Base-by-base conservation (phyloP, 2,113 vertebrate species). In the cat (Felis catus) region DNA sequence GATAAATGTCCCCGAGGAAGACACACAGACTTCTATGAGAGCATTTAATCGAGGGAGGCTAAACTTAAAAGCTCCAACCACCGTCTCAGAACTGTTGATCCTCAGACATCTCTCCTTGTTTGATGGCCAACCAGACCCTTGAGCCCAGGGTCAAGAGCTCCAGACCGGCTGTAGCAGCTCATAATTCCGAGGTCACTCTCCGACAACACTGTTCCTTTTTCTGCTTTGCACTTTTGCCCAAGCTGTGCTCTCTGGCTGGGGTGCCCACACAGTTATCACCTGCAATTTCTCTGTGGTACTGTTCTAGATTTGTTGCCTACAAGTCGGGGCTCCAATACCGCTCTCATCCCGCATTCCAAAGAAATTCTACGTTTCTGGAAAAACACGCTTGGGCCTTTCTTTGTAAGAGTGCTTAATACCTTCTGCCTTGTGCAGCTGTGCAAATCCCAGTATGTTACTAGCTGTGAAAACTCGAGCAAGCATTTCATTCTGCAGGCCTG, bases 391-490 rank as follows among this genome's bases (percentile, higher is more conserved):
- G 31, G 8, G 12, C 4, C 53, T 89, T 85, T 66, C 36, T 85
- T 81, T 66, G 29, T 88, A 79, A 74, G 12, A 19, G 15, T 7
- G 4, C 11, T 14, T 19, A 11, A 36, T 18, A 10, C 80, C 41
- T 51, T 81, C 45, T 25, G 7, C 31, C 11, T n/a, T 1, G 2
- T 11, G 16, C 2, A 48, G 13, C 58, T 18, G 21, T 27, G 0
- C 65, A 61, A 51, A 51, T 31, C 5, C 39, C 61, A 41, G 68
- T 33, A 41, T 51, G 39, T 45, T 31, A 7, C 51, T 27, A 29
- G n/a, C 66, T 53, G 13, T 79, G 36, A 48, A 68, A 61, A 48
- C 11, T 36, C 27, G 9, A 31, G 16, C 14, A 71, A 51, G 55
- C 79, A 41, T 18, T 45, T 71, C 33, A 10, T 33, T 80, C 12